Conservation (phyloP, 2,888 invertebrate genomes). For the Heteropelma amictum region DNA sequence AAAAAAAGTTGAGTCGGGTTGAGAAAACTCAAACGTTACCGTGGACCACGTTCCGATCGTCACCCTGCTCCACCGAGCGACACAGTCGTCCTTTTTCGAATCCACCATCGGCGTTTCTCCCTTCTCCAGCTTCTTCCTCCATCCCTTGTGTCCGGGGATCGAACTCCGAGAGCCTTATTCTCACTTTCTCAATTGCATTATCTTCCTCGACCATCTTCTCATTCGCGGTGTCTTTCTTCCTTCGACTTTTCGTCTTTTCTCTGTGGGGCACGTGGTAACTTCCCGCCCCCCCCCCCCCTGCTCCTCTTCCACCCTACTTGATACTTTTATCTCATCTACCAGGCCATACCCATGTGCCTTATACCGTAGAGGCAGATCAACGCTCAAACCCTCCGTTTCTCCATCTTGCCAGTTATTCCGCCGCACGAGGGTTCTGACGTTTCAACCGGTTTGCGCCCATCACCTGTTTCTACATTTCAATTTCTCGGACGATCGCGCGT, state of each 20-base stretch:
- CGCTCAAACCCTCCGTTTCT: too few relatives aligned
- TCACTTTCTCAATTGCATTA: conserved; percentile 21
- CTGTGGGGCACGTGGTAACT: too few relatives aligned
- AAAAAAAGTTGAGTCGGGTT: not conserved
- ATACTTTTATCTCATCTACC: too few relatives aligned
- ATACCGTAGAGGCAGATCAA: too few relatives aligned
- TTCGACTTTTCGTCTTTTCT: conserved; percentile 6
- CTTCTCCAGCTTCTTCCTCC: not conserved
- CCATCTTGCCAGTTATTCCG: not conserved
- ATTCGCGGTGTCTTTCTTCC: conserved; percentile 2
- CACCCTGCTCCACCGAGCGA: not conserved
- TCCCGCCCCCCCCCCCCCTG: too few relatives aligned
- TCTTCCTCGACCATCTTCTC: conserved; percentile 35
- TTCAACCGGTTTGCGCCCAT: conserved; percentile 2
- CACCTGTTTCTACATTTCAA: conserved; percentile 6
- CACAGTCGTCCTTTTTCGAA: too few relatives aligned
- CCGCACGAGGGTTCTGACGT: not conserved
- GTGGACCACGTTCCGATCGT: not conserved
- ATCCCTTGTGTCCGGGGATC: not conserved
- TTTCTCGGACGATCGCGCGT: not conserved
- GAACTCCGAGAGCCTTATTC: not conserved
- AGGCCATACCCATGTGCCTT: too few relatives aligned
- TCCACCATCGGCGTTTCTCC: not conserved
- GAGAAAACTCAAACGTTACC: not conserved
- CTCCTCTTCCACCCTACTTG: too few relatives aligned